Evolutionary conservation across 2,888 invertebrate genomes (phyloP).

Genomic region (Hypomecis punctinalis): DNA sequence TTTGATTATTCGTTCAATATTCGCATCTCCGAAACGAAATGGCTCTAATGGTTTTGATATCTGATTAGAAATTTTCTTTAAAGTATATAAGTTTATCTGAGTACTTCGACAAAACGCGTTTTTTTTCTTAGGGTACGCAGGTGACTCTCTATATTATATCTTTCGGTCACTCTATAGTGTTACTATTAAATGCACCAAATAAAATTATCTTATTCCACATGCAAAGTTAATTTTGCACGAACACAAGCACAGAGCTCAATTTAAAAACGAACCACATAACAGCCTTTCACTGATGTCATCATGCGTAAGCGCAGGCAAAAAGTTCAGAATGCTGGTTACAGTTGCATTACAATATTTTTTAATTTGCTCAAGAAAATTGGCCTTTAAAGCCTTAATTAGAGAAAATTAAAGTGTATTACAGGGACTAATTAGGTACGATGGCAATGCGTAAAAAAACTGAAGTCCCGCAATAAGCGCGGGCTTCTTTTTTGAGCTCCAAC

Average conservation of each 20-base stretch:
- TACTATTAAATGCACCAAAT: background rate
- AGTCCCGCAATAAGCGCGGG: slow-evolving; percentile 17
- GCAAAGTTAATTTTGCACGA: background rate
- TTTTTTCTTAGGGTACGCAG: too few relatives aligned
- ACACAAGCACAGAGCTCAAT: slow-evolving; percentile 5
- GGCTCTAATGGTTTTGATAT: too few relatives aligned
- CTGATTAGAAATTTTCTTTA: too few relatives aligned
- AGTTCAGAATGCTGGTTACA: slow-evolving; percentile 21
- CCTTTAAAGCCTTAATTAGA: slow-evolving; percentile 27
- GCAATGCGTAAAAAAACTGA: slow-evolving; percentile 29
- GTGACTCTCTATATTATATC: too few relatives aligned
- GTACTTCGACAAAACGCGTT: too few relatives aligned
- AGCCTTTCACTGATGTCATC: slow-evolving; percentile 36
- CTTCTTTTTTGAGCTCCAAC: background rate
- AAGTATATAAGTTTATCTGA: too few relatives aligned
- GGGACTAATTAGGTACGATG: slow-evolving; percentile 31
- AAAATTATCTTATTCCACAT: background rate
- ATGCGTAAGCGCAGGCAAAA: slow-evolving; percentile 26
- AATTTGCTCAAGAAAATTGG: slow-evolving; percentile 18
- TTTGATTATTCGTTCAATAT: too few relatives aligned
- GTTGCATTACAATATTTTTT: slow-evolving; percentile 18
- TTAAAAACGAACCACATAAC: slow-evolving; percentile 14
- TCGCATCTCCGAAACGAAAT: too few relatives aligned
- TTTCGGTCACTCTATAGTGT: too few relatives aligned
- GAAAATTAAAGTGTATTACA: slow-evolving; percentile 37